Evolutionary conservation across 2,888 invertebrate genomes (phyloP).

Genomic region (Toxonevra muliebris): DNA sequence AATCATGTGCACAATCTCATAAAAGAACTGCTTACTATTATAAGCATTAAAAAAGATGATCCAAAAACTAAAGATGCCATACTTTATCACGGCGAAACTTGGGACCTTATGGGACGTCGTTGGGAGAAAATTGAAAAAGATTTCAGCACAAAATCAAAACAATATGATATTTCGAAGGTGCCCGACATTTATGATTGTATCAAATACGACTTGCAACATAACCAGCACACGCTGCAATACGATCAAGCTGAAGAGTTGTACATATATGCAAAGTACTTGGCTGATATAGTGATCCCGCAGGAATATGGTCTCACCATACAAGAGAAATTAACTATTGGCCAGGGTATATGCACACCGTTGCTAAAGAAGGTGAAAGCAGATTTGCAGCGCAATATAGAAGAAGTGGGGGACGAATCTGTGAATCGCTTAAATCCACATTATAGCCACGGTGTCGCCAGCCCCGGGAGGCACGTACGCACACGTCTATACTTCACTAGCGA

Average conservation of each 20-base stretch:
- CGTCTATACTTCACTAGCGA: slow-evolving; percentile 99
- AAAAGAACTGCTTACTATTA: slow-evolving; percentile 84
- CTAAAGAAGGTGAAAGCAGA: slow-evolving; percentile 95
- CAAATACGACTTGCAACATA: slow-evolving; percentile 98
- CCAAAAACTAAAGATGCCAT: slow-evolving; percentile 92
- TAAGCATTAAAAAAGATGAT: slow-evolving; percentile 86
- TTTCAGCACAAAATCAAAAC: slow-evolving; percentile 90
- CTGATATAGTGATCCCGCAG: slow-evolving; percentile 99
- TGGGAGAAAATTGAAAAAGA: slow-evolving; percentile 99
- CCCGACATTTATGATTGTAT: slow-evolving; percentile 99
- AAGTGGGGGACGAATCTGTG: slow-evolving; percentile 92
- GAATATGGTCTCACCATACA: slow-evolving; percentile 96
- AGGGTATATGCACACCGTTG: slow-evolving; percentile 96
- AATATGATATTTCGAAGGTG: slow-evolving; percentile 97
- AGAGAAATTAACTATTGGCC: slow-evolving; percentile 96
- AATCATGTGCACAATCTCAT: slow-evolving; percentile 89
- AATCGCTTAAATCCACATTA: slow-evolving; percentile 97
- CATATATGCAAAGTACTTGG: slow-evolving; percentile 94
- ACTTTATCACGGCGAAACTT: slow-evolving; percentile 97
- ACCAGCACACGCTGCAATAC: slow-evolving; percentile 93
- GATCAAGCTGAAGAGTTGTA: slow-evolving; percentile 91
- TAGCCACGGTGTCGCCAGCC: slow-evolving; percentile 97
- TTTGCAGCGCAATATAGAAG: slow-evolving; percentile 91
- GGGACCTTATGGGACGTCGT: slow-evolving; percentile 96
- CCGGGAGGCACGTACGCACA: slow-evolving; percentile 96